phyloP scores from a whole-genome alignment of 1,140 invertebrate species.

The Ericerus pela region DNA sequence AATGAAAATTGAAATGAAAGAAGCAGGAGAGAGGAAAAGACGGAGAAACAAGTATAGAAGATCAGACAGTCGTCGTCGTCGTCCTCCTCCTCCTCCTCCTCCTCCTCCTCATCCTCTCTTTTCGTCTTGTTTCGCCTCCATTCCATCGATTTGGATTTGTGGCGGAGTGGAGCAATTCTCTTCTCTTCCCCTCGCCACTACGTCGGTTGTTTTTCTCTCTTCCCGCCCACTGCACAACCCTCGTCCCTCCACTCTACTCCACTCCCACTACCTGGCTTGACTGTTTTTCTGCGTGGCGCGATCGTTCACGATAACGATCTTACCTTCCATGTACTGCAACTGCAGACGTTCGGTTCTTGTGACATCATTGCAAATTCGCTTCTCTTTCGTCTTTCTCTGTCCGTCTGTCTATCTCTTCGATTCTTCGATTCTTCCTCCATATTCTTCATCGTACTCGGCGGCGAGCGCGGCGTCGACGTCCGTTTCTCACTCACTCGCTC shows the following conservation, averaged over 20 bases:
- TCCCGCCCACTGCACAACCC: too few species aligned
- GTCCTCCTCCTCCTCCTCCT: not conserved
- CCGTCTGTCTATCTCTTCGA: not conserved
- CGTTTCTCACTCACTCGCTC: too few species aligned
- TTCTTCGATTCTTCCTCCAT: not conserved
- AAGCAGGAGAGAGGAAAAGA: too few species aligned
- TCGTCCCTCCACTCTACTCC: too few species aligned
- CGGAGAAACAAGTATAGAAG: too few species aligned
- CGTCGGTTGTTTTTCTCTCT: slow-evolving; percentile 3
- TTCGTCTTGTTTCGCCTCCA: not conserved
- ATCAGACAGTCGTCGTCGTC: not conserved
- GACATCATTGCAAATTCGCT: not conserved
- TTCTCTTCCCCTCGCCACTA: too few species aligned
- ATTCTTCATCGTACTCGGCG: too few species aligned
- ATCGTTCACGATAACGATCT: slow-evolving; percentile 6
- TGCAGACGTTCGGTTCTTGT: slow-evolving; percentile 1
- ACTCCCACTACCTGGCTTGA: too few species aligned
- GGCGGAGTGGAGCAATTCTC: too few species aligned
- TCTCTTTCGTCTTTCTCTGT: not conserved
- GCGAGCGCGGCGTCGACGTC: too few species aligned
- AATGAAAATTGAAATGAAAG: too few species aligned
- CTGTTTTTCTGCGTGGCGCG: too few species aligned
- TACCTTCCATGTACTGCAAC: slow-evolving; percentile 8
- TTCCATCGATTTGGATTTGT: not conserved
- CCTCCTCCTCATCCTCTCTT: slow-evolving; percentile 1